Percentiles rank a stretch among this genome's conserved stretches.
These are phyloP conservation scores for Spinus pinus DNA, from an alignment of 2,797 vertebrate species.

Conservation along the genomic window DNA sequence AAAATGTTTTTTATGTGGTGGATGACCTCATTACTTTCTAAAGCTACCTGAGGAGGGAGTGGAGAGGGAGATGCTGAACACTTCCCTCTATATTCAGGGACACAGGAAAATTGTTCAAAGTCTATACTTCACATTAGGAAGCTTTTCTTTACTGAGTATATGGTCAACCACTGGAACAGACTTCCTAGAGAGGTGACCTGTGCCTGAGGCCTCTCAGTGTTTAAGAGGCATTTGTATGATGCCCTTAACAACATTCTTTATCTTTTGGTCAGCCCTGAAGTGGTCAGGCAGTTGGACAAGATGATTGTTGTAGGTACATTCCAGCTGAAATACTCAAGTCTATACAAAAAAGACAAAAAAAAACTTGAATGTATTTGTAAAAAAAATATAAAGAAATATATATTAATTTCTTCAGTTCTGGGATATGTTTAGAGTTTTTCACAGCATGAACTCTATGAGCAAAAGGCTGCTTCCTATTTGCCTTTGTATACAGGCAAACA, in stretches of 20 bases:
- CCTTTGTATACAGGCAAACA: background rate
- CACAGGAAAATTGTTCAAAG: background rate
- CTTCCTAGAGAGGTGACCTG: background rate
- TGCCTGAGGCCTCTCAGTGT: background rate
- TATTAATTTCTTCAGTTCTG: background rate
- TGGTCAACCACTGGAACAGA: background rate
- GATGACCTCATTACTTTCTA: background rate
- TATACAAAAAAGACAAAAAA: background rate
- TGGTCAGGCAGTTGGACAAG: background rate
- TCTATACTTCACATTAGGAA: background rate
- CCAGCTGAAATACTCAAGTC: background rate
- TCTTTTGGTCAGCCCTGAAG: background rate
- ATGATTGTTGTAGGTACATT: background rate
- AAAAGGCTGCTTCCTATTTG: background rate
- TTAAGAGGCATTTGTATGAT: background rate
- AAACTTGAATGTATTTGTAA: background rate
- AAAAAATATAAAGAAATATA: background rate
- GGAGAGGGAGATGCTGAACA: background rate
- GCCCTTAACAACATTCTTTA: background rate
- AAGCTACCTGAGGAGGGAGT: background rate
- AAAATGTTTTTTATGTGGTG: background rate
- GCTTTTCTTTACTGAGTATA: background rate
- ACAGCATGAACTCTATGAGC: background rate
- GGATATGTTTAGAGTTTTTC: background rate
- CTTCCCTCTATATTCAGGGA: background rate